phyloP scores from a whole-genome alignment of 2,113 vertebrate species.

The Sapayoa aenigma region DNA sequence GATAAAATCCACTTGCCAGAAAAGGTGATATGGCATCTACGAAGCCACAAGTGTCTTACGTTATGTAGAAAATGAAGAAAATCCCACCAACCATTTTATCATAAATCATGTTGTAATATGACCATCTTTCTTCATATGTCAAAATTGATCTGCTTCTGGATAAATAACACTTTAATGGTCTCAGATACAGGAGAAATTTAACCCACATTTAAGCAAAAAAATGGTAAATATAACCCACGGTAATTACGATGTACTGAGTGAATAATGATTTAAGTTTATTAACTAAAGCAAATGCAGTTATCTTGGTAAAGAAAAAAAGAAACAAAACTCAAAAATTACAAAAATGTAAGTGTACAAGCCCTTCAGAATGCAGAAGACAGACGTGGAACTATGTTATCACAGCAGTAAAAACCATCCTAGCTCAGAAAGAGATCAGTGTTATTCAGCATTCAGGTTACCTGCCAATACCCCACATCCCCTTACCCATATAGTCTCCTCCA shows the following conservation, averaged over 20 bases:
- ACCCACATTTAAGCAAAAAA: not conserved
- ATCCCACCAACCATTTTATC: not conserved
- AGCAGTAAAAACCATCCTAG: not conserved
- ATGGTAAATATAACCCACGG: too few relatives aligned
- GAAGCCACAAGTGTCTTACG: not conserved
- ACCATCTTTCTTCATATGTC: not conserved
- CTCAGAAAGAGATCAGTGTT: not conserved
- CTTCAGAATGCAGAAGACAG: not conserved
- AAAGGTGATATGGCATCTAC: not conserved
- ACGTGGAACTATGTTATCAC: not conserved
- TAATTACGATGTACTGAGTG: not conserved
- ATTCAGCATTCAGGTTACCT: not conserved
- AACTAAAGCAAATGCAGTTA: not conserved
- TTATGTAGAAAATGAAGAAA: not conserved
- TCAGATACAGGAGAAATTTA: not conserved
- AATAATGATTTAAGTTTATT: not conserved
- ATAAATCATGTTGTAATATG: not conserved
- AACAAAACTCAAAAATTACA: not conserved
- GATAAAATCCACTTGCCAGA: not conserved
- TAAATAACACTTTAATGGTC: not conserved
- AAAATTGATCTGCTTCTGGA: not conserved
- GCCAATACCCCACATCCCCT: not conserved
- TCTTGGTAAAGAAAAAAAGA: not conserved
- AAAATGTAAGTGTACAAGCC: not conserved
- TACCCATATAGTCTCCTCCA: not conserved